Evolutionary conservation across 2,888 invertebrate species (phyloP).

Genomic region (Plutella xylostella): DNA sequence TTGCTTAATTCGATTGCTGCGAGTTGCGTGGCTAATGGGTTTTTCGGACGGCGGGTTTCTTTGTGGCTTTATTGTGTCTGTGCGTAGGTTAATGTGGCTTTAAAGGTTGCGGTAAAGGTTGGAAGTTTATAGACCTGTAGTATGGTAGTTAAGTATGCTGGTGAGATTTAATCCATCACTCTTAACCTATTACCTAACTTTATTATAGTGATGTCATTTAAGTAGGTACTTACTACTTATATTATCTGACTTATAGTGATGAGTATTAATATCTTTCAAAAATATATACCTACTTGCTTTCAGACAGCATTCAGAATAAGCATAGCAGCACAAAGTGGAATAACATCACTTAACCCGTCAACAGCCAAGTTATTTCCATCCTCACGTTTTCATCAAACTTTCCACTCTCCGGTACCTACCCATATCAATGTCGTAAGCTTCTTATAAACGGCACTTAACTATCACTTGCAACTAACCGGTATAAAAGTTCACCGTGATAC

Average conservation of each 20-base stretch:
- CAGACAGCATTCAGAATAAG: background rate
- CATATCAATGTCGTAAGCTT: background rate
- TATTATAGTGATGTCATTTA: no score
- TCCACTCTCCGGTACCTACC: background rate
- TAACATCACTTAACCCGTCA: background rate
- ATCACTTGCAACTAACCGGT: background rate
- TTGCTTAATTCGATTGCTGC: constrained; percentile 39
- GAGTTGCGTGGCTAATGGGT: constrained; percentile 5
- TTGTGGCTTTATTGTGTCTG: no score
- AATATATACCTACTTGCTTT: background rate
- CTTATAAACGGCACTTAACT: background rate
- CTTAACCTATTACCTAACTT: no score
- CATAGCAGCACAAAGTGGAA: background rate
- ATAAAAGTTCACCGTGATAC: background rate
- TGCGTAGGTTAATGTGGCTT: no score
- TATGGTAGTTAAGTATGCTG: no score
- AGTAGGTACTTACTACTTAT: no score
- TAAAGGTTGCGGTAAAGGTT: no score
- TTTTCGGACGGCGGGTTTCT: no score
- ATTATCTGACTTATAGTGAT: no score
- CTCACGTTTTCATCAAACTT: background rate
- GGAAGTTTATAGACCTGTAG: no score
- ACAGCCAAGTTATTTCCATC: background rate
- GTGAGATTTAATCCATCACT: no score
- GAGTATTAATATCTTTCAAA: background rate